A percentile compares a stretch with the other conserved stretches of the same genome.
These are phyloP conservation scores for Paratrypauchen microcephalus DNA, from an alignment of 2,797 vertebrate genomes.

Conservation along the genomic window DNA sequence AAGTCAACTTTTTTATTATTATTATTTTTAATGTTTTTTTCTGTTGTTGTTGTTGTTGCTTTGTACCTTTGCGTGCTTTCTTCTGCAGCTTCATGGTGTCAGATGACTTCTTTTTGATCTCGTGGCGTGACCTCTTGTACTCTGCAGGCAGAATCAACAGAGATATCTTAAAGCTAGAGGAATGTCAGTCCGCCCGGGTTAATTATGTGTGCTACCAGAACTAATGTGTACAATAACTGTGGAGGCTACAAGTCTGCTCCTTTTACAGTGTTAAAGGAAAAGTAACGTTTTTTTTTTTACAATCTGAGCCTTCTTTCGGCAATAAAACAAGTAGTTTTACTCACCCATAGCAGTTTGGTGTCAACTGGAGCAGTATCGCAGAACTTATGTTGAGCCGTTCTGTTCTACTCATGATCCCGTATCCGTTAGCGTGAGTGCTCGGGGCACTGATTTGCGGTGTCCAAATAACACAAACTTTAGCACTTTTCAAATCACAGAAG, in stretches of 20 bases:
- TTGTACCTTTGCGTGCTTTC: conserved; percentile 95
- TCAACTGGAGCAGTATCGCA: no score
- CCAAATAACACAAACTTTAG: no score
- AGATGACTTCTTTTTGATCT: conserved; percentile 98
- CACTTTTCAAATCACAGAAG: no score
- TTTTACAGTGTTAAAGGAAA: neutral
- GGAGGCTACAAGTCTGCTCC: neutral
- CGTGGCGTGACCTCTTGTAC: conserved; percentile 95
- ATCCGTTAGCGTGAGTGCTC: no score
- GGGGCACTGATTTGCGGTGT: no score
- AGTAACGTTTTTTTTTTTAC: no score
- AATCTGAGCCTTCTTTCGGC: no score
- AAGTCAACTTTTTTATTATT: neutral
- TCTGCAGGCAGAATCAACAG: conserved; percentile 71
- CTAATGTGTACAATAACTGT: conserved; percentile 7
- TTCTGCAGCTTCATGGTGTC: conserved; percentile 98
- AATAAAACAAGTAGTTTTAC: no score
- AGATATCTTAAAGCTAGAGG: conserved; percentile 21
- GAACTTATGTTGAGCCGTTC: no score
- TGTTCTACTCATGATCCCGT: no score
- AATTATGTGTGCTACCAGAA: conserved; percentile 6
- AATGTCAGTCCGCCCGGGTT: conserved; percentile 21
- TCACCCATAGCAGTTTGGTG: no score
- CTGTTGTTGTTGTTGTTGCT: neutral
- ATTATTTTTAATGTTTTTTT: neutral